Evolutionary conservation across 2,113 vertebrate genomes (phyloP).

Genomic region (Otocyon megalotis): DNA sequence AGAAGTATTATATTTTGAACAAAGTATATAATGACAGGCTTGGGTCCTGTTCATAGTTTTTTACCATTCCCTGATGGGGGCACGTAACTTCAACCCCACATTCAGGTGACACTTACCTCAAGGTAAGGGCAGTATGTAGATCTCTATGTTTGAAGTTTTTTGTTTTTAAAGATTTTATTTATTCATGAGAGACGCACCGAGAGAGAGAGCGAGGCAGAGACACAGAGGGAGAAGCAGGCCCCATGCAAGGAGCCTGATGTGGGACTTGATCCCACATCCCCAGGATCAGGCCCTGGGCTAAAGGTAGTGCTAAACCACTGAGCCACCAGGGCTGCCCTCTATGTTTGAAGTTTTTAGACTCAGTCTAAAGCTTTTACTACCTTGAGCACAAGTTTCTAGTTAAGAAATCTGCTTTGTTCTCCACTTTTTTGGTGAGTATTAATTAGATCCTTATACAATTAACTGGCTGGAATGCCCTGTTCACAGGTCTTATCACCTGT

Average conservation of each 20-base stretch:
- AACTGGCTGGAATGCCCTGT: neutral
- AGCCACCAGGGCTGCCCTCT: neutral
- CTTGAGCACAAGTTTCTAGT: neutral
- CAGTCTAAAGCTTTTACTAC: neutral
- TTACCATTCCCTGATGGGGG: neutral
- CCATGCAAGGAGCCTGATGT: too few species aligned
- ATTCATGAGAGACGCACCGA: too few species aligned
- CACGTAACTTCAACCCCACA: neutral
- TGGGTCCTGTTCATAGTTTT: neutral
- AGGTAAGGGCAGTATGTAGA: neutral
- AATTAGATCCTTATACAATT: neutral
- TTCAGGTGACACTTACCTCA: neutral
- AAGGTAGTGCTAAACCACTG: too few species aligned
- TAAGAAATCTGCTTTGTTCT: neutral
- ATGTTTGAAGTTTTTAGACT: neutral
- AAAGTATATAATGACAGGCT: neutral
- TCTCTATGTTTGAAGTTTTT: neutral
- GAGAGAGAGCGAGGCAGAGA: too few species aligned
- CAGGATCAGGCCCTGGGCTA: too few species aligned
- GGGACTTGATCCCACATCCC: too few species aligned
- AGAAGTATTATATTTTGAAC: neutral
- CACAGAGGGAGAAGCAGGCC: too few species aligned
- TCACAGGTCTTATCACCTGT: neutral
- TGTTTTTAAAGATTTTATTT: too few species aligned
- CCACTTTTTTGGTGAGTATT: constrained; percentile 12